Evolutionary conservation across 1,140 invertebrate genomes (phyloP).

Genomic region (Rhopalosiphum padi): DNA sequence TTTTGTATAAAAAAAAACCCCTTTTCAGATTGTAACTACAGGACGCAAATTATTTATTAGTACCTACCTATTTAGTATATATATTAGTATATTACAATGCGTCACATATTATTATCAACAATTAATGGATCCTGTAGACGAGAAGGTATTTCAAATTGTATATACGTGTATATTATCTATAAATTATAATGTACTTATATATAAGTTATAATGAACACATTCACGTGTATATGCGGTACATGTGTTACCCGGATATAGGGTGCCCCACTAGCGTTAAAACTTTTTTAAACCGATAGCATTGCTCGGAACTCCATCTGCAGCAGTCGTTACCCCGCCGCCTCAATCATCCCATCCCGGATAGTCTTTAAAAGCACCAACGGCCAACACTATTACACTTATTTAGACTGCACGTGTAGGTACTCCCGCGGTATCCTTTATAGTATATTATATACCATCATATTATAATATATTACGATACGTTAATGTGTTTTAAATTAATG

Average conservation of each 20-base stretch:
- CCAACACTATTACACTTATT: neutral
- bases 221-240: neutral
- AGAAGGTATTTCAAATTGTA: neutral
- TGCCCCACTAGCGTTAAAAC: neutral
- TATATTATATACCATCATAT: slow-evolving; percentile 4
- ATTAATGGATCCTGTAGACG: neutral
- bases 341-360: neutral
- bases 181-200: neutral
- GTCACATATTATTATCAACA: neutral
- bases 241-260: slow-evolving; percentile 11
- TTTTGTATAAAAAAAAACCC: neutral
- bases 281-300: neutral
- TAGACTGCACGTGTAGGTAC: neutral
- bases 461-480: neutral
- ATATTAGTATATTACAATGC: neutral
- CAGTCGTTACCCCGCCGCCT: slow-evolving; percentile 1
- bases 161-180: neutral
- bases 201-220: neutral
- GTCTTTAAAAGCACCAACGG: neutral
- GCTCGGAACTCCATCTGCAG: neutral
- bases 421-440: neutral
- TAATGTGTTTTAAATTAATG: slow-evolving; percentile 14
- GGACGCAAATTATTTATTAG: neutral
- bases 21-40: neutral
- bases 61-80: neutral